These are phyloP conservation scores for Octopus sinensis DNA, from an alignment of 1,140 invertebrate genomes.

Conservation along the genomic window DNA sequence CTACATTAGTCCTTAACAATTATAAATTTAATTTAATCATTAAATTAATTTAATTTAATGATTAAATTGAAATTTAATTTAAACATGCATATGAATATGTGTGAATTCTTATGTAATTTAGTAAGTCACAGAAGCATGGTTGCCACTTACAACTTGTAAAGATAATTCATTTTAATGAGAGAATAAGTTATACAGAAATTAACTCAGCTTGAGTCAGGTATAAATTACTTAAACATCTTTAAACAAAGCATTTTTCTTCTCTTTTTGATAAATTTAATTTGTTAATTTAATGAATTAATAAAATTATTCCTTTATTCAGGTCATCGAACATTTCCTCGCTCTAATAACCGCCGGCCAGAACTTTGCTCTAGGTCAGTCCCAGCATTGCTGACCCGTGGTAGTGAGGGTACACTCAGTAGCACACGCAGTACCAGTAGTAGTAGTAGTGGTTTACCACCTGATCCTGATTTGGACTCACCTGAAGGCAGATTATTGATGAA, in stretches of 20 bases:
- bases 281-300: neutral
- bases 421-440: constrained; percentile 45
- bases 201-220: too few species aligned
- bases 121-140: too few species aligned
- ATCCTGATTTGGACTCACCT: constrained; percentile 49
- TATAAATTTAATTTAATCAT: too few species aligned
- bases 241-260: neutral
- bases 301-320: constrained; percentile 18
- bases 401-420: constrained; percentile 42
- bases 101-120: too few species aligned
- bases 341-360: constrained; percentile 34
- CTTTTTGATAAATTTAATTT: neutral
- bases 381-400: constrained; percentile 38
- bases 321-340: constrained; percentile 44
- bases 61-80: too few species aligned
- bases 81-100: too few species aligned
- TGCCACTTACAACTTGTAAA: too few species aligned
- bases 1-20: too few species aligned
- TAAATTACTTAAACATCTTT: too few species aligned
- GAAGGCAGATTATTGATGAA: constrained; percentile 37
- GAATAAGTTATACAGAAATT: too few species aligned
- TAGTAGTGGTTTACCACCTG: constrained; percentile 47
- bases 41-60: too few species aligned
- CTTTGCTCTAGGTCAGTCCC: constrained; percentile 30
- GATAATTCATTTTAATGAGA: too few species aligned